These are phyloP conservation scores for Phoenicopterus ruber DNA, from an alignment of 2,113 vertebrate genomes.

Conservation along the genomic window DNA sequence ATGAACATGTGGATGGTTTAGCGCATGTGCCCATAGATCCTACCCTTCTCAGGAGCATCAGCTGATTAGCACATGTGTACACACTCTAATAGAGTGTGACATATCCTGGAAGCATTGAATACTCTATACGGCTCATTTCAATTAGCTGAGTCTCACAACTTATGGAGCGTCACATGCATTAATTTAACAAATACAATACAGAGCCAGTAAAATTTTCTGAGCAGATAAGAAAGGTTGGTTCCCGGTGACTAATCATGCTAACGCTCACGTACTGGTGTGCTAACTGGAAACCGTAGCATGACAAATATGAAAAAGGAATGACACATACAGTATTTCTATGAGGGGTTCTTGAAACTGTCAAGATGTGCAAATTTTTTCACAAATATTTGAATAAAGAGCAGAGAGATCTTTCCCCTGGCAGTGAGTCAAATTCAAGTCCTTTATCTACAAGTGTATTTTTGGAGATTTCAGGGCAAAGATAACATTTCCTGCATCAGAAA, in stretches of 20 bases:
- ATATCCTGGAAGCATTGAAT: neutral
- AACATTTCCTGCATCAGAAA: neutral
- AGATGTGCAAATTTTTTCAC: neutral
- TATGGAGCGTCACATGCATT: neutral
- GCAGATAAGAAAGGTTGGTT: neutral
- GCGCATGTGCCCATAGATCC: neutral
- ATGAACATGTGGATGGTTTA: neutral
- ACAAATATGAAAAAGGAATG: neutral
- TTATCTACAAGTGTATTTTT: neutral
- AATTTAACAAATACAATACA: neutral
- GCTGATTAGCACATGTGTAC: neutral
- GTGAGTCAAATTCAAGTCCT: neutral
- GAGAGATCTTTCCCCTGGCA: neutral
- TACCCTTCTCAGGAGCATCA: neutral
- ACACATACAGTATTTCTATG: neutral
- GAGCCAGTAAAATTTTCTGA: neutral
- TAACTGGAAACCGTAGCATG: neutral
- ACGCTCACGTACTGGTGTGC: fast-evolving
- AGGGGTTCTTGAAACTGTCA: neutral
- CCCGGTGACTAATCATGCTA: neutral
- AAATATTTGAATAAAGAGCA: neutral
- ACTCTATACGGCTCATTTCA: neutral
- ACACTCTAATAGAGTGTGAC: fast-evolving
- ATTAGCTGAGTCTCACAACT: neutral
- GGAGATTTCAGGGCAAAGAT: neutral